phyloP scores from a whole-genome alignment of 2,113 vertebrate species.

The Chinchilla lanigera region DNA sequence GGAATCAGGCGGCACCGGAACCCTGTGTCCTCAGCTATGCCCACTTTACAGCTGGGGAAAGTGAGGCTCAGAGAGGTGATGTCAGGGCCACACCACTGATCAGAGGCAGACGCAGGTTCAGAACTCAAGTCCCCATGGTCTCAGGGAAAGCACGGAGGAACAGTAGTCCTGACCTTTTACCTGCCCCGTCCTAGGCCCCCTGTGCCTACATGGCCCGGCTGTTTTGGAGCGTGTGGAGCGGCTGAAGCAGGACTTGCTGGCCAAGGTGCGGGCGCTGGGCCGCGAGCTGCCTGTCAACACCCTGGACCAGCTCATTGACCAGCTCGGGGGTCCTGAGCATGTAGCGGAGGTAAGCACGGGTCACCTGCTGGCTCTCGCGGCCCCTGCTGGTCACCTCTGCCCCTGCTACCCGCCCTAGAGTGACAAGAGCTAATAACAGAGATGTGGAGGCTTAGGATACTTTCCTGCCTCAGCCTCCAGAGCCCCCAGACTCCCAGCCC shows the following conservation, averaged over 20 bases:
- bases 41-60: neutral
- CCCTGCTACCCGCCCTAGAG: too few species aligned
- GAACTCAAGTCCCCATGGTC: neutral
- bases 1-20: too few species aligned
- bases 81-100: accelerated
- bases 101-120: neutral
- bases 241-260: constrained; percentile 93
- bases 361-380: neutral
- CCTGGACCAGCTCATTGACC: constrained; percentile 96
- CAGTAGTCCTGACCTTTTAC: neutral
- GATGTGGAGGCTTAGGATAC: too few species aligned
- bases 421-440: neutral
- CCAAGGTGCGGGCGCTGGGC: constrained; percentile 93
- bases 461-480: too few species aligned
- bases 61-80: neutral
- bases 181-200: constrained; percentile 38
- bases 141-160: neutral
- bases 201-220: constrained; percentile 72
- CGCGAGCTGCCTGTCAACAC: constrained; percentile 98
- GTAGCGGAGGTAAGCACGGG: constrained; percentile 93
- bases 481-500: neutral
- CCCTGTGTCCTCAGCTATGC: neutral
- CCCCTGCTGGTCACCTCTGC: neutral
- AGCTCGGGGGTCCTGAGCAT: constrained; percentile 94
- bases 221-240: constrained; percentile 89